Percentiles rank a stretch among this genome's conserved stretches.
These are phyloP conservation scores for Eriosoma lanigerum DNA, from an alignment of 1,140 invertebrate species.

Conservation along the genomic window DNA sequence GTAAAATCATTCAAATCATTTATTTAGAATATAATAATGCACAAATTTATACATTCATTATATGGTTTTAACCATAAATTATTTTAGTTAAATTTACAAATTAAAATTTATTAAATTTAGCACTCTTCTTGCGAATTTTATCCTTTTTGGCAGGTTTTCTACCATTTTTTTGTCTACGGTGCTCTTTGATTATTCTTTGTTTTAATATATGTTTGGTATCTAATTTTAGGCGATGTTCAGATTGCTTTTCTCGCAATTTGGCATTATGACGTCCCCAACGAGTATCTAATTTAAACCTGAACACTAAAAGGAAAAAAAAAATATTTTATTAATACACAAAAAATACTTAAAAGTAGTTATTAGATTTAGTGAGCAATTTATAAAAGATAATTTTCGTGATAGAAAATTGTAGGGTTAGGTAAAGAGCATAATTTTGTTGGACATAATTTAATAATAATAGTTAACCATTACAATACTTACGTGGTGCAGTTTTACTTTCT, in stretches of 20 bases:
- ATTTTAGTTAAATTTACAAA: no score
- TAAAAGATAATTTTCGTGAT: background rate
- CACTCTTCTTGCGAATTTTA: slow-evolving; percentile 52
- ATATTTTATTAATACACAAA: background rate
- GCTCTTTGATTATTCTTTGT: slow-evolving; percentile 55
- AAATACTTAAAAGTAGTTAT: background rate
- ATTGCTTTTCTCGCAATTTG: slow-evolving; percentile 53
- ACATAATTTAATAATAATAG: background rate
- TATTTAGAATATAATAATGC: no score
- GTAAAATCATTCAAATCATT: no score
- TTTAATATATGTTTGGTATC: slow-evolving; percentile 55
- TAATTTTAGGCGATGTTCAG: slow-evolving; percentile 52
- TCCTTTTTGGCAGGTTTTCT: slow-evolving; percentile 52
- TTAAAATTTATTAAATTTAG: slow-evolving; percentile 52
- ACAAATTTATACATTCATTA: no score
- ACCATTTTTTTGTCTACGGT: slow-evolving; percentile 54
- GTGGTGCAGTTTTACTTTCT: slow-evolving; percentile 44
- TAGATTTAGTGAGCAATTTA: background rate
- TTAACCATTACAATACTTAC: slow-evolving; percentile 29
- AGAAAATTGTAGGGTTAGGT: no score
- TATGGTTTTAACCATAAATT: no score
- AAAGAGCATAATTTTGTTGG: no score
- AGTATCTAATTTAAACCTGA: slow-evolving; percentile 53
- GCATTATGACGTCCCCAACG: slow-evolving; percentile 55
- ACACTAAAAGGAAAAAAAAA: slow-evolving; percentile 51